These are phyloP conservation scores for Cheilosia pagana DNA, from an alignment of 2,888 invertebrate species.

Conservation along the genomic window DNA sequence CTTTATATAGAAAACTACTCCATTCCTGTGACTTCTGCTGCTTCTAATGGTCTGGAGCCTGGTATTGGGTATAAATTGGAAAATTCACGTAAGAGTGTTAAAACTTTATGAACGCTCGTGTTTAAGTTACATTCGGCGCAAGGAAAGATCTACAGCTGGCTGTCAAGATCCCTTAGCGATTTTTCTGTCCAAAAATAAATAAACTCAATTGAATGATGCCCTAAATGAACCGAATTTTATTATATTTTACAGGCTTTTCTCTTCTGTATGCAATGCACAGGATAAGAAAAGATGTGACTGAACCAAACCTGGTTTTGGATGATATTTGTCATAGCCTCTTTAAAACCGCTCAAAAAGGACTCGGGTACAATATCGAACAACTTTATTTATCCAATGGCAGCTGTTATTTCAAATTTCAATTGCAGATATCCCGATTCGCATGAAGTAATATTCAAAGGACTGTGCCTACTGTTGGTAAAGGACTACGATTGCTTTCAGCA, in stretches of 20 bases:
- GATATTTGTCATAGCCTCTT: conserved; percentile 47
- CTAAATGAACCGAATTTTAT: neutral
- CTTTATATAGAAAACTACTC: too few relatives aligned
- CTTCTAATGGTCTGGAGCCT: too few relatives aligned
- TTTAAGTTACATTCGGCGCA: too few relatives aligned
- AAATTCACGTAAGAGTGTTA: too few relatives aligned
- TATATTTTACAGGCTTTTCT: conserved; percentile 19
- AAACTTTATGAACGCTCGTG: too few relatives aligned
- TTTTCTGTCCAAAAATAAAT: too few relatives aligned
- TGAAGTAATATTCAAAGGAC: conserved; percentile 27
- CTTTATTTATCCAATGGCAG: neutral
- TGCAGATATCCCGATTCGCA: conserved; percentile 45
- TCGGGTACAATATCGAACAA: conserved; percentile 33
- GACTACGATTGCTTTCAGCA: conserved; percentile 43
- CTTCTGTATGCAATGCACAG: conserved; percentile 34
- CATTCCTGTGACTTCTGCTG: too few relatives aligned
- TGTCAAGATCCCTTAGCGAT: too few relatives aligned
- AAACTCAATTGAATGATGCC: too few relatives aligned
- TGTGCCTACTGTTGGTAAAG: conserved; percentile 26
- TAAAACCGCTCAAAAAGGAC: conserved; percentile 48
- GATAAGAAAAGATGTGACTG: conserved; percentile 19
- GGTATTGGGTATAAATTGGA: too few relatives aligned
- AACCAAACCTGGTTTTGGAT: conserved; percentile 12
- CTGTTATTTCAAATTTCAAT: neutral
- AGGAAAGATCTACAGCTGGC: too few relatives aligned